phyloP scores from a whole-genome alignment of 1,140 invertebrate species.

The Heliconius melpomene region DNA sequence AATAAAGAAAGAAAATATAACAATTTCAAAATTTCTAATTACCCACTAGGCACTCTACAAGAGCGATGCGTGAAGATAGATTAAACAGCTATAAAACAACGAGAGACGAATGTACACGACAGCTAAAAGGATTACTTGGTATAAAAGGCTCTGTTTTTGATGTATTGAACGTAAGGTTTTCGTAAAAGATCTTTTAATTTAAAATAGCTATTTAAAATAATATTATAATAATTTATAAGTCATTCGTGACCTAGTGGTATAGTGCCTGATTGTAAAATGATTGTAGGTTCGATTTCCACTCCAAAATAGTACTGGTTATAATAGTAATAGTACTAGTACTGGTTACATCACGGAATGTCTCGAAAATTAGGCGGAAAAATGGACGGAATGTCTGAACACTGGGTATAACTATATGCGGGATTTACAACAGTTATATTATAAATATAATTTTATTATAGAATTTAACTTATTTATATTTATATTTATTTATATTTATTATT shows the following conservation, averaged over 20 bases:
- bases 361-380: no score
- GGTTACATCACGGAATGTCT: no score
- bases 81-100: not conserved
- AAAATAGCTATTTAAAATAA: slow-evolving; percentile 22
- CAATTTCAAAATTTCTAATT: not conserved
- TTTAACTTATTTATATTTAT: no score
- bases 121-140: slow-evolving; percentile 22
- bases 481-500: no score
- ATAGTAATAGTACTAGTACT: no score
- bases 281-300: no score
- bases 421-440: no score
- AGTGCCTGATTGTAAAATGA: no score
- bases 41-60: not conserved
- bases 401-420: no score
- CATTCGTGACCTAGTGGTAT: not conserved
- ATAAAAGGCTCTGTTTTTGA: slow-evolving; percentile 24
- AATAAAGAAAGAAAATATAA: not conserved
- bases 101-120: slow-evolving; percentile 13
- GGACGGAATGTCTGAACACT: no score
- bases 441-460: no score
- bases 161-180: slow-evolving; percentile 20
- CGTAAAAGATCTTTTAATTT: slow-evolving; percentile 11
- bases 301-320: no score
- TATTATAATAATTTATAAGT: slow-evolving; percentile 21
- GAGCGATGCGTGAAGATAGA: not conserved